Evolutionary conservation across 1,140 invertebrate species (phyloP).

Genomic region (Lucilia sericata): DNA sequence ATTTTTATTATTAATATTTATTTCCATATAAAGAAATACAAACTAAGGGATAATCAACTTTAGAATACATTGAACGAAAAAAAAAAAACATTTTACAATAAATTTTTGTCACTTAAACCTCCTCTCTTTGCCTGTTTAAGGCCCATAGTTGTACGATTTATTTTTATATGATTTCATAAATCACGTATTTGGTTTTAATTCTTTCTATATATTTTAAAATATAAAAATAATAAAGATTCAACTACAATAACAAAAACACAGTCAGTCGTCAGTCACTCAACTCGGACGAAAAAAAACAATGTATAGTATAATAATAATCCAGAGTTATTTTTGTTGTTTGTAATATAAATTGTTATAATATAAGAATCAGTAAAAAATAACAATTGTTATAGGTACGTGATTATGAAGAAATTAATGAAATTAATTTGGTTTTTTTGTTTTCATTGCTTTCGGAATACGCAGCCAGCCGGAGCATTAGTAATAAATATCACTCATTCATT

Average conservation of each 20-base stretch:
- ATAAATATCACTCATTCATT: background rate
- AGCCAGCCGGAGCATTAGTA: background rate
- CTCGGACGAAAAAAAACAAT: background rate
- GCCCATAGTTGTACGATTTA: background rate
- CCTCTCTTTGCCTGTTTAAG: background rate
- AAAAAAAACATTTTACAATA: background rate
- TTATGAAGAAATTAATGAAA: conserved; percentile 17
- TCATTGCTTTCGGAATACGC: background rate
- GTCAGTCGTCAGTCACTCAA: background rate
- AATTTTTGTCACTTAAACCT: background rate
- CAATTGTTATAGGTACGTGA: conserved; percentile 11
- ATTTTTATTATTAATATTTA: background rate
- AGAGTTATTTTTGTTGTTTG: background rate
- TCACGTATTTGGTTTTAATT: conserved; percentile 20
- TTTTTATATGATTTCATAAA: conserved; percentile 13
- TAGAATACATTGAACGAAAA: background rate
- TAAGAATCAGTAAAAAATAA: background rate
- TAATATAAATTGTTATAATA: background rate
- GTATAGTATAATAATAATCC: background rate
- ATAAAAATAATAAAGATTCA: background rate
- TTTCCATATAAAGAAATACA: background rate
- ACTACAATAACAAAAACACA: background rate
- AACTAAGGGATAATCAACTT: conserved; percentile 6
- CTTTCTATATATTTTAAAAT: background rate
- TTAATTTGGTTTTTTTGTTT: background rate